Conservation (phyloP, 2,113 vertebrate species). For the Prietella phreatophila region DNA sequence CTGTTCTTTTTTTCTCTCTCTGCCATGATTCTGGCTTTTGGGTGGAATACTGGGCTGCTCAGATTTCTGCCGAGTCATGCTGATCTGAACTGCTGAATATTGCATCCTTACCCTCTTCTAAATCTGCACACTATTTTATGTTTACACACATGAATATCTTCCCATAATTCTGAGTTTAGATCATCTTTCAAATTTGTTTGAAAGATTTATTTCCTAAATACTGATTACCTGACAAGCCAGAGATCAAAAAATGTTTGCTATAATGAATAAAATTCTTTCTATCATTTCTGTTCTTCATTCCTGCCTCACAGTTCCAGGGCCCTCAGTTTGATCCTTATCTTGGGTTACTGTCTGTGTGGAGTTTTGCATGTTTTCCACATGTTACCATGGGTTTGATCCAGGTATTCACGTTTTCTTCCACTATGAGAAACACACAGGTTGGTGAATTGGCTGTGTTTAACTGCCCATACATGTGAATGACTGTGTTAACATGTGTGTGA, state of each 20-base stretch:
- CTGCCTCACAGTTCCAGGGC: not conserved
- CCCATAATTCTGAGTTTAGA: not conserved
- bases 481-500: too few relatives aligned
- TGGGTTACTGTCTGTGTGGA: not conserved
- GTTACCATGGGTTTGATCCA: not conserved
- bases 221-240: not conserved
- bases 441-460: not conserved
- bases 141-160: not conserved
- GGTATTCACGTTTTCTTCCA: too few relatives aligned
- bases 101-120: not conserved
- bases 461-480: too few relatives aligned
- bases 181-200: not conserved
- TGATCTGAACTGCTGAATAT: not conserved
- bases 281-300: not conserved
- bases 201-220: not conserved
- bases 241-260: not conserved
- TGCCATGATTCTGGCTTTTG: slow-evolving; percentile 16
- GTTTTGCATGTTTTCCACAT: not conserved
- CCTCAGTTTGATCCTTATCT: not conserved
- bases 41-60: slow-evolving; percentile 18
- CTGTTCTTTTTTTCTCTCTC: not conserved
- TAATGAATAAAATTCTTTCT: not conserved
- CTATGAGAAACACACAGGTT: not conserved
- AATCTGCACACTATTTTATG: slow-evolving; percentile 4
- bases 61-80: slow-evolving; percentile 29